Evolutionary conservation across 2,888 invertebrate genomes (phyloP), one percentile per base, ranked within the genome.

Genomic region (Nipponacmea schrenckii): DNA sequence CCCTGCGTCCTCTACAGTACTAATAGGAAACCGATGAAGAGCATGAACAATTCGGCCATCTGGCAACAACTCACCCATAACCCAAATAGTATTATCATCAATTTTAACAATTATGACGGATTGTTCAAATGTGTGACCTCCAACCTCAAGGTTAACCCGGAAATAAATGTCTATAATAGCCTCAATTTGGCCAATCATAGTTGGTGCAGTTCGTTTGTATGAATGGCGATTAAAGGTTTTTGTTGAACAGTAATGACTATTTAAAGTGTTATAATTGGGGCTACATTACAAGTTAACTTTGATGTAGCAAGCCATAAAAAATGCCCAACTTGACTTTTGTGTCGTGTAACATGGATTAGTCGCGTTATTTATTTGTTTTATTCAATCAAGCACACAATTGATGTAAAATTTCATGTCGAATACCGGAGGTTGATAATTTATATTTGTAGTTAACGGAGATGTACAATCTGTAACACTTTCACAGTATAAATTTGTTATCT

Each of bases 141-240:
- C 24, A 24, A 56, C 20, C 56, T 14, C 56, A 24, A 24, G 20
- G 56, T 24, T 56, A 56, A 56, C 56, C 56, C 56, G 56, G 56
- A 56, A 56, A 20, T 56, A 56, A 56, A 56, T 56, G 56, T 56
- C 56, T 56, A 56, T 56, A 56, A 56, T 56, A 56, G 56, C 56
- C 24, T 24, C 56, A 56, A 56, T 56, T 56, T 56, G 20, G 24
- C 24, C 56, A 56, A 56, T 56, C 56, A 56, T 56, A 24, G 24
- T 56, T 56, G 20, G 56, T 56, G 56, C 24, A 56, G 56, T 24
- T 24, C 56, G 24, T 56, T 56, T 56, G 56, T 20, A 24, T 20
- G 24, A 20, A 24, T 20, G 56, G 20, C 56, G 20, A 56, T 56
- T 56, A 56, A 56, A 56, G 56, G 56, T 56, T 56, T 56, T 56